Base-by-base conservation (phyloP, 2,113 vertebrate genomes). In the Tricholaema leucomelas region DNA sequence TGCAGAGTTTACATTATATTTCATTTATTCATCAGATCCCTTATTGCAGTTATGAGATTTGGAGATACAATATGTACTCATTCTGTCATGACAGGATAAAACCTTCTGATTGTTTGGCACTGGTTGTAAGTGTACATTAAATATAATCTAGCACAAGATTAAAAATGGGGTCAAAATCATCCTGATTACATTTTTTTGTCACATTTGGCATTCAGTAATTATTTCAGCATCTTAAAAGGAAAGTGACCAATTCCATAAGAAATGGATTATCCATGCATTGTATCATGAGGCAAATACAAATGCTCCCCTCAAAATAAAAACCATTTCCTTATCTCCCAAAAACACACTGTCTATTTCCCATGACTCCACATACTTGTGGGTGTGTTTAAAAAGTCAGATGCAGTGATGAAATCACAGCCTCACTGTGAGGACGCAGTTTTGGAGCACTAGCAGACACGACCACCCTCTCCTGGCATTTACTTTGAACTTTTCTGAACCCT, bases 151-250 rank as follows among this genome's bases (percentile, higher is more conserved):
- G 56, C 24, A 16, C 6, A 70, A 88, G 77, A 82, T 91, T 93
- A 78, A 81, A 91, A 91, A 88, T 0, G 2, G 50, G 78, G 63
- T 92, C 82, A 91, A 86, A 95, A 61, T 36, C 70, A 48, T 73
- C 28, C 35, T 81, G 66, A 93, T 94, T 93, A 92, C 20, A 35
- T 73, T 87, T 96, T 96, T 94, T 86, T 85, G 77, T 90, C 71
- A 88, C 87, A 85, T 92, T 88, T 96, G 94, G 60, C 77, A 58
- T 75, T 83, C 9, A 15, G 35, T 88, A 93, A 91, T 96, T 92
- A 91, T 80, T 91, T 93, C 55, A 44, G 24, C 64, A 71, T 80
- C 92, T 92, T 90, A 84, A 81, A 80, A 72, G 48, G 52, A 60
- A 83, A 89, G 64, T 8, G 12, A 46, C 55, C 84, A 50, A 5